These are phyloP conservation scores for Accipiter virgatus DNA, from an alignment of 2,113 vertebrate genomes.

Conservation along the genomic window DNA sequence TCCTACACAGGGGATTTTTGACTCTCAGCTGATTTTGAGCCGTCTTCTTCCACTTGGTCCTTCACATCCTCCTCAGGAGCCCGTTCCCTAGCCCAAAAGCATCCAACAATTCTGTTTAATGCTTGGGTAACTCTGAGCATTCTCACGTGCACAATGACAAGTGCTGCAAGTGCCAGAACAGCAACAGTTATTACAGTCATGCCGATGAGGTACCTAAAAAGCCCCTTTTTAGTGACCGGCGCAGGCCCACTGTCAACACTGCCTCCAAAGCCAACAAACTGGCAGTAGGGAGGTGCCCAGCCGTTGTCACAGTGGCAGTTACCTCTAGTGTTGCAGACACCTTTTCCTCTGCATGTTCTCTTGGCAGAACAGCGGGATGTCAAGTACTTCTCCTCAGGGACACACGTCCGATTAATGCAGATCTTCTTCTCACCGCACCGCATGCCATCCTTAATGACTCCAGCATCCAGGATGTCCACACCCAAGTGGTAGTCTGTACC, in stretches of 20 bases:
- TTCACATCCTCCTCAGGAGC: not conserved
- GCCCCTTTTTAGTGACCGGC: not conserved
- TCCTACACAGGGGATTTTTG: not conserved
- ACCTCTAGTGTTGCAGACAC: conserved; percentile 74
- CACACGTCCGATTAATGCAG: not conserved
- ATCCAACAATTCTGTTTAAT: fast-evolving
- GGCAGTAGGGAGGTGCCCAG: conserved; percentile 80
- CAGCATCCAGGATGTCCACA: not conserved
- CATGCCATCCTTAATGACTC: not conserved
- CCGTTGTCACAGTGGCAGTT: conserved; percentile 80
- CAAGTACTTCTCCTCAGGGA: not conserved
- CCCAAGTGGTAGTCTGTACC: not conserved
- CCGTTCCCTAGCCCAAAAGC: fast-evolving
- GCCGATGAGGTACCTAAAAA: not conserved
- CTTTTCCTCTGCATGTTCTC: not conserved
- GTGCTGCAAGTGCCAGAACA: not conserved
- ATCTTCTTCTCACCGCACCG: not conserved
- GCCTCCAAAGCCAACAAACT: conserved; percentile 72
- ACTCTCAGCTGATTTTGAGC: not conserved
- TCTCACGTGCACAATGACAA: not conserved
- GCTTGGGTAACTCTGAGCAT: not conserved
- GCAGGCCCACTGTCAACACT: conserved; percentile 81
- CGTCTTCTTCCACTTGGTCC: fast-evolving
- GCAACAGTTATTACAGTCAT: not conserved
- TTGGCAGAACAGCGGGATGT: not conserved